These are phyloP conservation scores for Trinectes maculatus DNA, from an alignment of 2,113 vertebrate species.

Conservation along the genomic window DNA sequence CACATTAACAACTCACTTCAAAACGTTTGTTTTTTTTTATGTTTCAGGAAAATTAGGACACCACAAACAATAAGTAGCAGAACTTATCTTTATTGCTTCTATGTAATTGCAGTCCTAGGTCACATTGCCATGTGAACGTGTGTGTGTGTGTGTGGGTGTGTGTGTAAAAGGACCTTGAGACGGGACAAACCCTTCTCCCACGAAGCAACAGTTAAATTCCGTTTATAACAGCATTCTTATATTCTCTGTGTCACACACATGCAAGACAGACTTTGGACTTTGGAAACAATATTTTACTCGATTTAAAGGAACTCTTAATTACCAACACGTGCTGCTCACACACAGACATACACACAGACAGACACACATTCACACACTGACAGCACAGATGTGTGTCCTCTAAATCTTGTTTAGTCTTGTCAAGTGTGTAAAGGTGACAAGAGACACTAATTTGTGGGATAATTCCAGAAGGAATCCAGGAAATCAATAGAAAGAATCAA, in stretches of 20 bases:
- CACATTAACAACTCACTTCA: not conserved
- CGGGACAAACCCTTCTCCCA: constrained; percentile 32
- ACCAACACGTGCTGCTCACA: not conserved
- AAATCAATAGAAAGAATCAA: constrained; percentile 10
- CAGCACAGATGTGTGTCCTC: constrained; percentile 5
- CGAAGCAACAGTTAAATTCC: constrained; percentile 33
- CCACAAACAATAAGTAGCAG: not conserved
- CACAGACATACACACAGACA: not conserved
- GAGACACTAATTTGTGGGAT: constrained; percentile 6
- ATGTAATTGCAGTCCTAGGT: constrained; percentile 15
- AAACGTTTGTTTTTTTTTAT: not conserved
- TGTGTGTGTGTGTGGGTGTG: constrained; percentile 1
- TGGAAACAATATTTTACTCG: not conserved
- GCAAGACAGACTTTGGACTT: constrained; percentile 54
- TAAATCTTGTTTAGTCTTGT: constrained; percentile 32
- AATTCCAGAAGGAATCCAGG: constrained; percentile 5
- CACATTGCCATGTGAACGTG: constrained; percentile 30
- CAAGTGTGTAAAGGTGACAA: constrained; percentile 18
- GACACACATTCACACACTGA: too few relatives aligned
- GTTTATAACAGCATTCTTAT: not conserved
- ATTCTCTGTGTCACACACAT: not conserved
- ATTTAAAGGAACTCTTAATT: too few relatives aligned
- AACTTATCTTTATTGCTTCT: constrained; percentile 15
- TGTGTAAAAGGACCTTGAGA: constrained; percentile 61
- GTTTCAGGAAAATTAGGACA: not conserved